A percentile compares a stretch with the other conserved stretches of the same genome.
phyloP scores from a whole-genome alignment of 2,888 invertebrate species.

The Diplazon laetatorius region DNA sequence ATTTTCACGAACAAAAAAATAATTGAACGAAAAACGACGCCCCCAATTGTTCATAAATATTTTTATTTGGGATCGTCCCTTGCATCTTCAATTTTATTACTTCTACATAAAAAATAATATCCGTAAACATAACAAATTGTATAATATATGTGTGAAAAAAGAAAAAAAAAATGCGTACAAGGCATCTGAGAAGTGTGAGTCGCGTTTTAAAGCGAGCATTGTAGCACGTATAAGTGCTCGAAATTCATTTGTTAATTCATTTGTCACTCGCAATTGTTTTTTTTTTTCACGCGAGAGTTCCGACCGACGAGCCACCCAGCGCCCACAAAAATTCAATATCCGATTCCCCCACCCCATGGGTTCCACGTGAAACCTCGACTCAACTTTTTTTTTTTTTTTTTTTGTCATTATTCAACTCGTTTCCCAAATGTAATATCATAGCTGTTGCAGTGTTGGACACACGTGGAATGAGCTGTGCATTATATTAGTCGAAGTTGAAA shows the following conservation, averaged over 20 bases:
- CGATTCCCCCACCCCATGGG: too few species aligned
- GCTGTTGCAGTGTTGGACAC: conserved; percentile 3
- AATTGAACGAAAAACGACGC: neutral
- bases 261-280: conserved; percentile 3
- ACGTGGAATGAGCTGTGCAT: conserved; percentile 30
- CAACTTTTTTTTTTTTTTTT: conserved; percentile 1
- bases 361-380: too few species aligned
- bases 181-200: conserved; percentile 45
- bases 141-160: conserved; percentile 28
- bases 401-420: too few species aligned
- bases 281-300: neutral
- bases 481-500: neutral
- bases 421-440: neutral
- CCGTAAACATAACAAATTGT: conserved; percentile 64
- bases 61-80: conserved; percentile 59
- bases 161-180: conserved; percentile 42
- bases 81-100: conserved; percentile 29
- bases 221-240: conserved; percentile 13
- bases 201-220: conserved; percentile 24
- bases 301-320: neutral
- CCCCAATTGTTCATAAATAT: conserved; percentile 55
- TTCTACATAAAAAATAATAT: conserved; percentile 65
- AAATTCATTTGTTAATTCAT: neutral
- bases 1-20: too few species aligned
- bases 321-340: too few species aligned